Conservation (phyloP, 2,888 invertebrate genomes). For the Eupithecia centaureata region DNA sequence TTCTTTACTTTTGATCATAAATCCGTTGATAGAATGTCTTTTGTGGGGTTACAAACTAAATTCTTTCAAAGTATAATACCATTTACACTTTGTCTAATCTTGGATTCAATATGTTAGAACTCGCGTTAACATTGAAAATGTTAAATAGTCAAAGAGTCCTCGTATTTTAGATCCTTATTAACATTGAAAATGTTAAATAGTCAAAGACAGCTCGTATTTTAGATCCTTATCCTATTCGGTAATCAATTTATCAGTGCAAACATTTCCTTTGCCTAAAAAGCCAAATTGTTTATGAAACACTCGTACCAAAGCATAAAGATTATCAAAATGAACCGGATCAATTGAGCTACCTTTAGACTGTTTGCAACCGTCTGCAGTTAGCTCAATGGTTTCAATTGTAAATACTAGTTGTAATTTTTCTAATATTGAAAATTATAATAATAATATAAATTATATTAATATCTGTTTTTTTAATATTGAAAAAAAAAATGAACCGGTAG, state of each 20-base stretch:
- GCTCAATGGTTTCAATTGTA: too few relatives aligned
- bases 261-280: slow-evolving; percentile 58
- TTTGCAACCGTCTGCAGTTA: too few relatives aligned
- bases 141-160: not conserved
- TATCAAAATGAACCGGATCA: not conserved
- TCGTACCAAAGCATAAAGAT: slow-evolving; percentile 26
- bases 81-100: not conserved
- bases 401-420: too few relatives aligned
- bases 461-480: too few relatives aligned
- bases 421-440: too few relatives aligned
- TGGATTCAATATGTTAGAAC: not conserved
- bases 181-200: not conserved
- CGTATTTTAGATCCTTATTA: slow-evolving; percentile 46
- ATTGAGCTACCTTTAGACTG: too few relatives aligned
- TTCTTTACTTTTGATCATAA: too few relatives aligned
- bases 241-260: slow-evolving; percentile 54
- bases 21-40: too few relatives aligned
- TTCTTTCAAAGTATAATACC: too few relatives aligned
- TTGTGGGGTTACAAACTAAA: too few relatives aligned
- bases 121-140: not conserved
- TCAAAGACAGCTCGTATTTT: slow-evolving; percentile 25
- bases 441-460: too few relatives aligned
- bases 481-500: not conserved
- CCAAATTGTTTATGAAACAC: slow-evolving; percentile 60
- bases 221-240: slow-evolving; percentile 59